Conservation (phyloP, 2,888 invertebrate species). For the Drosophila nr. perissopoda region DNA sequence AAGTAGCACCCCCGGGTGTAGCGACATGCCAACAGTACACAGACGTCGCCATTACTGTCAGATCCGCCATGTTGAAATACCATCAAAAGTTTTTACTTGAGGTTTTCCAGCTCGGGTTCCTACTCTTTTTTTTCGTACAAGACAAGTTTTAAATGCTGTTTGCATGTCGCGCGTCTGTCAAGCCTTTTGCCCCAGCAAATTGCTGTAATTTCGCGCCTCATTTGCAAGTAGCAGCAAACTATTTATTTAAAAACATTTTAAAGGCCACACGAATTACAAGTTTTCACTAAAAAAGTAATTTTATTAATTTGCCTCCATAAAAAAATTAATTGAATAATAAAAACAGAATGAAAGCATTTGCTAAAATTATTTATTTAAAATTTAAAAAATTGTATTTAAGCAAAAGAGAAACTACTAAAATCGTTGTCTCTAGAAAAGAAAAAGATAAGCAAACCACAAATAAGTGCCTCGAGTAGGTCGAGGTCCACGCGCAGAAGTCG, state of each 20-base stretch:
- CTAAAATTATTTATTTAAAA: neutral
- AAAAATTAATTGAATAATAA: neutral
- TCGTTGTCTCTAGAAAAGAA: neutral
- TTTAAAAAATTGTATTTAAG: neutral
- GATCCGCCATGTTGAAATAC: slow-evolving; percentile 62
- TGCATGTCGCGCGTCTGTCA: slow-evolving; percentile 74
- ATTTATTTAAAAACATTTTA: slow-evolving; percentile 10
- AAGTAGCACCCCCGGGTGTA: slow-evolving; percentile 73
- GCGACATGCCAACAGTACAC: slow-evolving; percentile 57
- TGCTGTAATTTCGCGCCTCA: slow-evolving; percentile 60
- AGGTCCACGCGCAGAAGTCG: neutral
- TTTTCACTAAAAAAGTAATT: neutral
- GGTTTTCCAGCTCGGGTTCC: neutral
- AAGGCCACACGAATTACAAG: neutral
- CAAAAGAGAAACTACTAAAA: neutral
- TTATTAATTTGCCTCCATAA: neutral
- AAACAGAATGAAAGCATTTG: neutral
- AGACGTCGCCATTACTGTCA: slow-evolving; percentile 64
- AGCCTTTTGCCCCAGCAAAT: slow-evolving; percentile 32
- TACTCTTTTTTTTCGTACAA: slow-evolving; percentile 20
- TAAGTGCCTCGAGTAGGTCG: neutral
- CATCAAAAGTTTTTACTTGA: slow-evolving; percentile 65
- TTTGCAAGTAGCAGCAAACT: slow-evolving; percentile 33
- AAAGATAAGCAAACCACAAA: neutral
- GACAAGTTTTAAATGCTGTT: slow-evolving; percentile 81